Conservation (phyloP, 2,113 vertebrate genomes). For the Artemisiospiza belli region DNA sequence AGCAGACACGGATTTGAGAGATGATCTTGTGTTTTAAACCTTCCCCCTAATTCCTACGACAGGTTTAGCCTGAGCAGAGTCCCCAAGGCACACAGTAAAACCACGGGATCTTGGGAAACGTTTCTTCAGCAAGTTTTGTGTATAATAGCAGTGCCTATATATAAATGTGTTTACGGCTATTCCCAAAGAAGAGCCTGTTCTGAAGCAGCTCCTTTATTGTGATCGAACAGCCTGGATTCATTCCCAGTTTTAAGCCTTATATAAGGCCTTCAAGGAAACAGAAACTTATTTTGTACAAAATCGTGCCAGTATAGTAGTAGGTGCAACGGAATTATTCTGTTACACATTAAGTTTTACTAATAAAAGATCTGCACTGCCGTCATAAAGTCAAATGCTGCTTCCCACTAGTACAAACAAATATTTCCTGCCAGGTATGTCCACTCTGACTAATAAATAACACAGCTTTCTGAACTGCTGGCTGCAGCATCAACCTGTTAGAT, state of each 20-base stretch:
- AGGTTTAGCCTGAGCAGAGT: neutral
- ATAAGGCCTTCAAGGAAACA: constrained; percentile 57
- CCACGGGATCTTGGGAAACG: neutral
- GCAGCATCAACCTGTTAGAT: rapidly evolving
- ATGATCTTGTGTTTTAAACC: neutral
- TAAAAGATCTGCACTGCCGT: constrained; percentile 18
- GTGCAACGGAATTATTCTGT: constrained; percentile 40
- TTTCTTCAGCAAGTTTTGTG: constrained; percentile 16
- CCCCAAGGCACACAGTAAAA: neutral
- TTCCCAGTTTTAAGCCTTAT: constrained; percentile 48
- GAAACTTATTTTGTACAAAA: constrained; percentile 25
- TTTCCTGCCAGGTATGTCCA: constrained; percentile 22
- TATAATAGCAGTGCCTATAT: neutral
- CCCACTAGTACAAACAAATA: constrained; percentile 15
- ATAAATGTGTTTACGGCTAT: constrained; percentile 44
- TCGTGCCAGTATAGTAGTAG: constrained; percentile 14
- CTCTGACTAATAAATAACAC: neutral
- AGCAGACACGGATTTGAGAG: neutral
- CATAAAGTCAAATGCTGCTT: constrained; percentile 59
- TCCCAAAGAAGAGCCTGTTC: constrained; percentile 15
- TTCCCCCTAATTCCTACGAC: neutral
- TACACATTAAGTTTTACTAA: constrained; percentile 43
- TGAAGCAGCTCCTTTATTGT: constrained; percentile 46
- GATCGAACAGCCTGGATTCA: constrained; percentile 18
- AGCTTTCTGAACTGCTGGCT: neutral